phyloP scores from a whole-genome alignment of 1,140 invertebrate species.

The Lucilia cuprina region DNA sequence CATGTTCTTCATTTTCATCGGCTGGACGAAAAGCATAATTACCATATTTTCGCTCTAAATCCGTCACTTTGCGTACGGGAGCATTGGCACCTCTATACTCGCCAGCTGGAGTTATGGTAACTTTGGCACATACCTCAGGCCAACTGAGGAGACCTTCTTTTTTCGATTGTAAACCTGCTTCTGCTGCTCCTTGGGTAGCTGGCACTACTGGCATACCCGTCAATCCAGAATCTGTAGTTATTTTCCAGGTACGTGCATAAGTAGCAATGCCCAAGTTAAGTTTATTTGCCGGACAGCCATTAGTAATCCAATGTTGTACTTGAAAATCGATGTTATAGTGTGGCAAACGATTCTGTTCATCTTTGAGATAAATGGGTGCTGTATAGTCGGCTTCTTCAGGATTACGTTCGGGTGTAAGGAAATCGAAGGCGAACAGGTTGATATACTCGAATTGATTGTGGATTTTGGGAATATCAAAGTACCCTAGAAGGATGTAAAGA shows the following conservation, averaged over 20 bases:
- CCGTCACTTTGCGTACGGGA: constrained; percentile 72
- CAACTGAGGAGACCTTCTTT: constrained; percentile 70
- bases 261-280: constrained; percentile 83
- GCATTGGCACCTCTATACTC: constrained; percentile 68
- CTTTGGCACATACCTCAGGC: constrained; percentile 69
- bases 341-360: constrained; percentile 58
- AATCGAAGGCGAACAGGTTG: constrained; percentile 81
- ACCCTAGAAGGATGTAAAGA: constrained; percentile 63
- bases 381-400: constrained; percentile 78
- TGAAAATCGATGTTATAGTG: constrained; percentile 70
- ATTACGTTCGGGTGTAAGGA: constrained; percentile 74
- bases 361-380: constrained; percentile 70
- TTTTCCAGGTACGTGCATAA: constrained; percentile 82
- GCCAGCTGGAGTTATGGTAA: constrained; percentile 62
- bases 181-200: constrained; percentile 69
- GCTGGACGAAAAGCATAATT: constrained; percentile 76
- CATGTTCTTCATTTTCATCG: constrained; percentile 70
- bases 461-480: constrained; percentile 73
- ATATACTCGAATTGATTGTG: constrained; percentile 78
- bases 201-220: constrained; percentile 79
- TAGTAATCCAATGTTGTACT: constrained; percentile 69
- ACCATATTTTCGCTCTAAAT: constrained; percentile 77
- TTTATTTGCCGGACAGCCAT: constrained; percentile 74
- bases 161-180: constrained; percentile 68
- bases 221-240: constrained; percentile 73